Conservation (phyloP, 2,113 vertebrate genomes). For the Alosa alosa region DNA sequence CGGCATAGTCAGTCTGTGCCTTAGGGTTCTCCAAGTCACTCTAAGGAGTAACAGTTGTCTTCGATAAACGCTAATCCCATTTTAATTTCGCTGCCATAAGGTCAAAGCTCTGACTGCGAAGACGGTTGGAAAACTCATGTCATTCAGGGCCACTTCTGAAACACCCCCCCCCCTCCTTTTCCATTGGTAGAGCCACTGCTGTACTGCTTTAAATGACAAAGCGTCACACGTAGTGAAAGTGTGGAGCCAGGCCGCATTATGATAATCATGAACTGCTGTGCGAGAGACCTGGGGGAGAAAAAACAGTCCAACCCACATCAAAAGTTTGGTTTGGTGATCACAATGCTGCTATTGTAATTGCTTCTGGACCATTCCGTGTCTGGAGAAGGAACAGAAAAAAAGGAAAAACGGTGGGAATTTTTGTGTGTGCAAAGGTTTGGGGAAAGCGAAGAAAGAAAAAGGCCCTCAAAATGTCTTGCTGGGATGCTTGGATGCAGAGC, state of each 20-base stretch:
- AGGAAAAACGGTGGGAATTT: conserved; percentile 55
- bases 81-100: conserved; percentile 17
- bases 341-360: conserved; percentile 56
- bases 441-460: conserved; percentile 35
- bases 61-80: not conserved
- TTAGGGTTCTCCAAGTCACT: not conserved
- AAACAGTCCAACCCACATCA: conserved; percentile 51
- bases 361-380: conserved; percentile 46
- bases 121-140: conserved; percentile 15
- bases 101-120: conserved; percentile 12
- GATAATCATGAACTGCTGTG: conserved; percentile 54
- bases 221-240: conserved; percentile 42
- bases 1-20: not conserved
- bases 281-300: conserved; percentile 46
- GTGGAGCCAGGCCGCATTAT: conserved; percentile 48
- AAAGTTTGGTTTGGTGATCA: conserved; percentile 58
- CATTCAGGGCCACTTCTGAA: not conserved
- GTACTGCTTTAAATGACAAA: conserved; percentile 52
- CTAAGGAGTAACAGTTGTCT: conserved; percentile 1
- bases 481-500: conserved; percentile 67
- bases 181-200: conserved; percentile 34
- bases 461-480: conserved; percentile 62
- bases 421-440: conserved; percentile 32
- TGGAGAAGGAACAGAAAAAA: conserved; percentile 19
- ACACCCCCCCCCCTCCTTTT: conserved; percentile 13